phyloP scores from a whole-genome alignment of 2,797 vertebrate species.

The Cyclura pinguis region DNA sequence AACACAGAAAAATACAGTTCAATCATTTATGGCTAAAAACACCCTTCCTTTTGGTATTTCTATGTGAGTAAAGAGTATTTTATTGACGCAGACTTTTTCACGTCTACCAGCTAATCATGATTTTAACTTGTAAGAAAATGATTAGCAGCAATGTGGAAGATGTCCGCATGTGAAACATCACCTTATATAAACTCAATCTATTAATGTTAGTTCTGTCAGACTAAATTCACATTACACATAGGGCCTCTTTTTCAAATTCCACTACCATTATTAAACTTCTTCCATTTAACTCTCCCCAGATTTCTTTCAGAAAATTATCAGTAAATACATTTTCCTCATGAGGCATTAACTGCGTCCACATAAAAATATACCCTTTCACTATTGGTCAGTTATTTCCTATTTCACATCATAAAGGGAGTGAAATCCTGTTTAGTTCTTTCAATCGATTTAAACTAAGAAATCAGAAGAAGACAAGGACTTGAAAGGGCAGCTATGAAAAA shows the following conservation, averaged over 20 bases:
- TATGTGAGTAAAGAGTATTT: background rate
- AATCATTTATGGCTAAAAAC: background rate
- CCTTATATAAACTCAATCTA: background rate
- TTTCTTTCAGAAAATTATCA: background rate
- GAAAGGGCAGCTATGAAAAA: no score
- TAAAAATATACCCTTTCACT: background rate
- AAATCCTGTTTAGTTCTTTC: background rate
- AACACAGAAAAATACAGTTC: background rate
- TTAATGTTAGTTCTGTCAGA: constrained; percentile 16
- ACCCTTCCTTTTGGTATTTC: no score
- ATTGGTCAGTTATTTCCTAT: background rate
- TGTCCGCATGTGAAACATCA: background rate
- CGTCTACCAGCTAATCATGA: background rate
- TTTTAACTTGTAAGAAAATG: background rate
- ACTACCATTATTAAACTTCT: constrained; percentile 6
- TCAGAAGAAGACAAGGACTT: background rate
- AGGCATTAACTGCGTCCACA: background rate
- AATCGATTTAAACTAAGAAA: background rate
- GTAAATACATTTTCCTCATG: background rate
- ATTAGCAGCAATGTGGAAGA: background rate
- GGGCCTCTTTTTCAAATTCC: no score
- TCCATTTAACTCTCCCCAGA: constrained; percentile 19
- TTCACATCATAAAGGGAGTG: background rate
- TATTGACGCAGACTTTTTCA: background rate
- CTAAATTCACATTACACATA: constrained; percentile 8